phyloP scores from a whole-genome alignment of 2,113 vertebrate species.

The Machaerirhynchus nigripectus region DNA sequence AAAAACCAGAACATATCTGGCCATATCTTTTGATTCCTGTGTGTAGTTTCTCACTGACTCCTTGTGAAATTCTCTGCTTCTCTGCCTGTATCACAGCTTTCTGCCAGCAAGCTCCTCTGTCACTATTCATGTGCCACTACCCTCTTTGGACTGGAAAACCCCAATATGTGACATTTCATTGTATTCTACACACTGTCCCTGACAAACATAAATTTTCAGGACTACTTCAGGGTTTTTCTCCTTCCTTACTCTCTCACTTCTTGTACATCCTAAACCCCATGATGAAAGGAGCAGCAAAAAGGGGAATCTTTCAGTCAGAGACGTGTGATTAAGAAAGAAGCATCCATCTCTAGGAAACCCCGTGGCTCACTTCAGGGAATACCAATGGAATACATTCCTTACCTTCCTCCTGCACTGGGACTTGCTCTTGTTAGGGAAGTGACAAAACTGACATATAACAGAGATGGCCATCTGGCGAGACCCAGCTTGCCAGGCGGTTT shows the following conservation, averaged over 20 bases:
- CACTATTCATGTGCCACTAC: neutral
- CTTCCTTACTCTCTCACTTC: neutral
- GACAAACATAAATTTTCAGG: neutral
- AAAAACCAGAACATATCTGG: neutral
- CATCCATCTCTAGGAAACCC: neutral
- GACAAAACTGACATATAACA: conserved; percentile 11
- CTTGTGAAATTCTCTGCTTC: neutral
- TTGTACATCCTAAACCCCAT: neutral
- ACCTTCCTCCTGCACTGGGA: neutral
- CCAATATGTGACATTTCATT: neutral
- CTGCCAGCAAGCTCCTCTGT: neutral
- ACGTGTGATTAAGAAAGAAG: neutral
- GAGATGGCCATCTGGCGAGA: conserved; percentile 18
- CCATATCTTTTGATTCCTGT: neutral
- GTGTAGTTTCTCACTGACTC: neutral
- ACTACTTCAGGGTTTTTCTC: neutral
- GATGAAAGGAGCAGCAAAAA: neutral
- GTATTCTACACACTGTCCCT: neutral
- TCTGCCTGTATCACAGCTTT: neutral
- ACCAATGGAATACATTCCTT: neutral
- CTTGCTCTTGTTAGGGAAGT: neutral
- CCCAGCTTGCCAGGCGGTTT: neutral
- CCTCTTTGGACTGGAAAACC: neutral
- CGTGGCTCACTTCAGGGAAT: neutral
- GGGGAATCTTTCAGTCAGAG: neutral